Base-by-base conservation (phyloP, 2,888 invertebrate genomes). In the Ferrisia virgata region DNA sequence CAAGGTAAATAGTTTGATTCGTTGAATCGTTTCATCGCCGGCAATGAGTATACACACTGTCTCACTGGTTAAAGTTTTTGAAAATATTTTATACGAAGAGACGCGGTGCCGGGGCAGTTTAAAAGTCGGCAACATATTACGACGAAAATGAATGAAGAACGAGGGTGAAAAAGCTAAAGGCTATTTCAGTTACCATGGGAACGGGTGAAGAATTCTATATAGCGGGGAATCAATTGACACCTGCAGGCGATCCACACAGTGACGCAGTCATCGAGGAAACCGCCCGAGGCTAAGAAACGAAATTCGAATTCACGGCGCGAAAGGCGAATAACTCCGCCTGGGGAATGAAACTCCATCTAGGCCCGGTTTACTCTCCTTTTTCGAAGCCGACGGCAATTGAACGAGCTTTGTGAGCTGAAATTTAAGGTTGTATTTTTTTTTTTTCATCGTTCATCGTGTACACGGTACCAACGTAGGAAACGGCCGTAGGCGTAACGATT, bases 191-290 rank as follows among this genome's bases (percentile, higher is more conserved):
- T 28, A 76, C 83, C 76, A 83, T 83, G 72, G 83, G 83, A 83
- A 83, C 83, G 76, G n/a, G 43, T 47, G 72, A 33, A 40, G 80
- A 58, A 33, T 81, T 25, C 58, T 36, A 36, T 58, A 25, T 28
- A 39, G 72, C 72, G 83, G 83, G 83, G 83, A 83, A 83, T 83
- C 83, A 83, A 83, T 83, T 83, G 83, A 83, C 72, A 76, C 83
- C 83, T 76, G 83, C 28, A 43, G 83, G 83, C 83, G 83, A 83
- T 76, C 47, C 53, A 28, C 72, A 53, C 53, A 83, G 72, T 83
- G 83, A 83, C 83, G 83, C 72, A 83, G 83, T 83, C 83, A 83
- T 83, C 83, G 83, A 83, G 83, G 72, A 83, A 83, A 83, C 72
- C 28, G 83, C 83, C 83, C 9, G 18, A 15, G 76, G 83, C 9